Evolutionary conservation across 1,140 invertebrate species (phyloP), one percentile per base, ranked within the genome.

Genomic region (Orius insidiosus): DNA sequence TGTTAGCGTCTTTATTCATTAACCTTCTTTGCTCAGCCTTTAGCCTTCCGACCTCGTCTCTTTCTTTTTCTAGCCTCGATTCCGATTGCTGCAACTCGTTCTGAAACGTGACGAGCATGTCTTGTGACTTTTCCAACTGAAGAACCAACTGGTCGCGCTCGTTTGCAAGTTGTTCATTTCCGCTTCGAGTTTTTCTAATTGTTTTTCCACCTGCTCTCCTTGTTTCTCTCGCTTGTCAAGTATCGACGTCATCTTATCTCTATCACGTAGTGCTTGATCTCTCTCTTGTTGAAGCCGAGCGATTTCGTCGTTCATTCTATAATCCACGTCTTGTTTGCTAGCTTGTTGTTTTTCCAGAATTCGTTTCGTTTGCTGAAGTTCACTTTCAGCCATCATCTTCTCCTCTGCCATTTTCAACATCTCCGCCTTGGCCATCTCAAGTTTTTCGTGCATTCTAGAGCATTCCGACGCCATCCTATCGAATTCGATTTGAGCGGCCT

Each of bases 101-200:
- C 61, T 89, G 86, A 77, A 90, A 89, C 62, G 86, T 86, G 62
- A 89, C 79, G 34, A 92, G 62, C 73, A 92, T 88, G 56, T 89
- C 85, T 60, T 90, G 85, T 5, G 82, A 86, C 62, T 92, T 90
- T 60, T 92, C 85, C 55, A 92, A 58, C 60, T 90, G 86, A 41
- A 80, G 74, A 1, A 90, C 84, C 46, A 90, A 61, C 60, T 90
- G 85, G 59, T 90, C 85, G 42, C 85, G 64, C 62, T 90, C 85
- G 33, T 80, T 72, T 31, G 80, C 79, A 54, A 90, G 56, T 59
- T 89, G 83, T 56, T 87, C 49, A 81, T 74, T 50, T 90, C 85
- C 1, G 71, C 70, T 58, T 89, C 85, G 49, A 86, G 67, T 59
- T 87, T 86, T 40, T 80, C 74, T 47, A 82, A 75, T 53, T 82